Conservation (phyloP, 2,888 invertebrate species). For the Cetonia aurata region DNA sequence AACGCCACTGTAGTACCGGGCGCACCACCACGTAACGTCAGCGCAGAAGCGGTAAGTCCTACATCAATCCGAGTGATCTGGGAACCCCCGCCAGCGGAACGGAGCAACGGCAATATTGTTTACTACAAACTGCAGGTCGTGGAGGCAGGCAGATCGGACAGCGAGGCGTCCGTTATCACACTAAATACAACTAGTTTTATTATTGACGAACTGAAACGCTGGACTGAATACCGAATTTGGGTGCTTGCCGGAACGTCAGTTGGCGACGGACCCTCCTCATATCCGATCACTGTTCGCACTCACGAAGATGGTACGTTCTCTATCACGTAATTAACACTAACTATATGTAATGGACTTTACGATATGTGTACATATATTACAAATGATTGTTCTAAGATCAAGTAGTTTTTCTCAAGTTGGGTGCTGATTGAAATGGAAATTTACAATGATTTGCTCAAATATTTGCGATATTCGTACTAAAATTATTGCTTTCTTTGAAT, state of each 20-base stretch:
- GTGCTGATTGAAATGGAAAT: not conserved
- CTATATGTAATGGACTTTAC: slow-evolving; percentile 42
- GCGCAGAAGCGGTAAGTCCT: slow-evolving; percentile 88
- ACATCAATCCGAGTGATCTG: slow-evolving; percentile 91
- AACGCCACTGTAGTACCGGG: slow-evolving; percentile 84
- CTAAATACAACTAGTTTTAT: slow-evolving; percentile 84
- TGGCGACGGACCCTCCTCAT: slow-evolving; percentile 95
- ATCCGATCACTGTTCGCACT: slow-evolving; percentile 92
- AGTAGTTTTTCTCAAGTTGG: slow-evolving; percentile 23
- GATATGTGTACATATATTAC: slow-evolving; percentile 21
- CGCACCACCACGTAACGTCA: slow-evolving; percentile 95
- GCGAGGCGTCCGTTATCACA: slow-evolving; percentile 84
- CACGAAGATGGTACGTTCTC: slow-evolving; percentile 98
- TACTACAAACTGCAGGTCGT: slow-evolving; percentile 95
- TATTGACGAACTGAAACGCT: slow-evolving; percentile 91
- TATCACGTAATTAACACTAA: slow-evolving; percentile 29
- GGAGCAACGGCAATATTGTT: slow-evolving; percentile 92
- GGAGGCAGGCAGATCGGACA: slow-evolving; percentile 86
- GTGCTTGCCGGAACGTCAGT: slow-evolving; percentile 96
- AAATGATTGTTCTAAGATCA: slow-evolving; percentile 33
- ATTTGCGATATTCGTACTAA: too few relatives aligned
- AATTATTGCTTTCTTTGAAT: too few relatives aligned
- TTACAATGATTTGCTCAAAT: slow-evolving; percentile 4
- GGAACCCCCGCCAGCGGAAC: slow-evolving; percentile 92
- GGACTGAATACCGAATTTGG: slow-evolving; percentile 98